Base-by-base conservation (phyloP, 2,888 invertebrate genomes). In the Melinaea marsaeus region DNA sequence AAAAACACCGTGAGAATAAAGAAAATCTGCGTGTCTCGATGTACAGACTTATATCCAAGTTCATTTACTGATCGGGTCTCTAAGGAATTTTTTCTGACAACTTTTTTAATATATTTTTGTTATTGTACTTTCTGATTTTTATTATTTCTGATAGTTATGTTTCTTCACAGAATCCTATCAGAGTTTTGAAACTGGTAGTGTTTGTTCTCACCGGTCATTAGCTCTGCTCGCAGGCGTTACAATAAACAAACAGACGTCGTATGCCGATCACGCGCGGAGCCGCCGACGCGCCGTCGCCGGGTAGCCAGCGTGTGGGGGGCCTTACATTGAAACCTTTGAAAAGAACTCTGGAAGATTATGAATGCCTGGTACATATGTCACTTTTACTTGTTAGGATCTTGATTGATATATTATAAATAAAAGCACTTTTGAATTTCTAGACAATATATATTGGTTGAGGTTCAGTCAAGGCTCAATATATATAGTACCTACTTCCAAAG, bases 221-320 rank as follows among this genome's bases (percentile, higher is more conserved):
- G 54, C 64, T 64, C 32, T 51, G 51, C 51, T 51, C 9, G 51
- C 51, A 51, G 51, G 51, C 51, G 51, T 51, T 51, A 51, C 51
- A 51, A 51, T 51, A 51, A 51, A 51, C 51, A 51, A 51, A 51
- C 51, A 51, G 11, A 37, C 57, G 35, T 51, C 59, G 69, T 60
- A 67, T 66, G 59, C 67, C 51, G 64, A 64, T 68, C 65, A 65
- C 70, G 69, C 68, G 67, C 69, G 64, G 46, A 62, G 67, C 66
- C 65, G 71, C 62, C 65, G 59, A 63, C 67, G 62, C 65, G 66
- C 57, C 61, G 64, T 55, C 58, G 61, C 58, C 61, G 61, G 63
- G 64, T 64, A 61, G 68, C 68, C 60, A 60, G 66, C 60, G 68
- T 69, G 66, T 62, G 68, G 69, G 67, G 64, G 66, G 63, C 64